These are phyloP conservation scores for Drosophila melanosoma DNA, from an alignment of 2,888 invertebrate genomes.

Conservation along the genomic window DNA sequence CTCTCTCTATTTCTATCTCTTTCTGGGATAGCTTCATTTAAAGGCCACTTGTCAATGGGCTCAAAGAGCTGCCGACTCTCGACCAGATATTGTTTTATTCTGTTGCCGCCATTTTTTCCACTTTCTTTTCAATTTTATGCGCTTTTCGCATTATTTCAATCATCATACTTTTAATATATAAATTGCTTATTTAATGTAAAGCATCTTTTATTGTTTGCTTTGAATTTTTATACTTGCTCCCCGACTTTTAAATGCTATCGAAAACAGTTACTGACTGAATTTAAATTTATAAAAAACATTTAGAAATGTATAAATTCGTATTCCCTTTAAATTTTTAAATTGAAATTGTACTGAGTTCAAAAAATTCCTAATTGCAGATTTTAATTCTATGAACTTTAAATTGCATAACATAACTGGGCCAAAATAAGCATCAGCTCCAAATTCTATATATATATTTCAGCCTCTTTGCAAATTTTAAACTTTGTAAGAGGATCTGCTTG, in stretches of 20 bases:
- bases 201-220: conserved; percentile 8
- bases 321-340: background rate
- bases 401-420: background rate
- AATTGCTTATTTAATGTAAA: conserved; percentile 48
- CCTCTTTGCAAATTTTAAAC: background rate
- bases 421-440: background rate
- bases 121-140: conserved; percentile 23
- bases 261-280: background rate
- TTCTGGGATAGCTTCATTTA: conserved; percentile 61
- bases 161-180: conserved; percentile 40
- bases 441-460: background rate
- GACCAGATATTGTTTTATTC: conserved; percentile 38
- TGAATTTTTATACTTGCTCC: background rate
- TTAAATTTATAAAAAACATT: background rate
- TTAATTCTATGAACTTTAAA: background rate
- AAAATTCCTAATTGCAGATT: background rate
- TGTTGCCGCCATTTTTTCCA: conserved; percentile 23
- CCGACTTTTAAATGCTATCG: background rate
- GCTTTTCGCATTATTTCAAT: conserved; percentile 48
- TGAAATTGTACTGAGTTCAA: background rate
- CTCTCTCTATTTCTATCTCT: background rate
- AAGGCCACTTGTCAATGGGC: conserved; percentile 73
- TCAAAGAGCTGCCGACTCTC: conserved; percentile 28
- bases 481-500: no score
- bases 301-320: background rate